Evolutionary conservation across 30 jellyfish, hydroid and myxozoan genomes (phyloP).

Genomic region (Sanderia malayensis): DNA sequence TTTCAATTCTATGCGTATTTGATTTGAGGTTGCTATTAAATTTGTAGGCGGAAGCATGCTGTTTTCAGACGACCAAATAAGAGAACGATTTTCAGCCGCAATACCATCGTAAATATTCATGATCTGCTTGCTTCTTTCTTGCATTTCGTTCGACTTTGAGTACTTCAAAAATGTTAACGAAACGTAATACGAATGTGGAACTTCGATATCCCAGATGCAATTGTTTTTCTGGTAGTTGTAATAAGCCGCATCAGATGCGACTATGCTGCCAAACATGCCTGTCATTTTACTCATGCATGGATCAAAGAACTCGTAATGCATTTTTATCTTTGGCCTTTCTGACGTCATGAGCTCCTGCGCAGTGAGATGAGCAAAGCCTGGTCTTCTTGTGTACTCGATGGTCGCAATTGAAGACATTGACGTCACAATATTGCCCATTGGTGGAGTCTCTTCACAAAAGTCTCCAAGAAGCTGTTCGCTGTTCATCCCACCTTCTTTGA

Average conservation of each 20-base stretch:
- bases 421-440: slow-evolving; percentile 55
- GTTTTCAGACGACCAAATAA: slow-evolving; percentile 39
- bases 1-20: slow-evolving; percentile 31
- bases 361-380: slow-evolving; percentile 33
- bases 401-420: slow-evolving; percentile 38
- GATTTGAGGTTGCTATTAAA: slow-evolving; percentile 13
- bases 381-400: slow-evolving; percentile 61
- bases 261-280: slow-evolving; percentile 67
- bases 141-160: slow-evolving; percentile 13
- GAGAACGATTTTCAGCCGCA: not conserved
- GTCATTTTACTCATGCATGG: slow-evolving; percentile 59
- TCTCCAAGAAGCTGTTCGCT: slow-evolving; percentile 61
- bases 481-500: slow-evolving; percentile 53
- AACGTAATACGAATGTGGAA: slow-evolving; percentile 50
- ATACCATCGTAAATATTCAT: slow-evolving; percentile 25
- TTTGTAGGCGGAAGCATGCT: slow-evolving; percentile 37
- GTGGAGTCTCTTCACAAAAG: slow-evolving; percentile 89
- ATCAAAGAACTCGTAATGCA: slow-evolving; percentile 48
- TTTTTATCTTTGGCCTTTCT: slow-evolving; percentile 35
- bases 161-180: slow-evolving; percentile 44
- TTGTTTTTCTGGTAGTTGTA: not conserved
- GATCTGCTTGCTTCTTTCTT: slow-evolving; percentile 34
- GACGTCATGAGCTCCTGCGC: not conserved
- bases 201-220: slow-evolving; percentile 77
- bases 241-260: slow-evolving; percentile 32